A percentile compares a stretch with the other conserved stretches of the same genome.
Evolutionary conservation across 2,797 vertebrate genomes (phyloP).

Genomic region (Phataginus tricuspis): DNA sequence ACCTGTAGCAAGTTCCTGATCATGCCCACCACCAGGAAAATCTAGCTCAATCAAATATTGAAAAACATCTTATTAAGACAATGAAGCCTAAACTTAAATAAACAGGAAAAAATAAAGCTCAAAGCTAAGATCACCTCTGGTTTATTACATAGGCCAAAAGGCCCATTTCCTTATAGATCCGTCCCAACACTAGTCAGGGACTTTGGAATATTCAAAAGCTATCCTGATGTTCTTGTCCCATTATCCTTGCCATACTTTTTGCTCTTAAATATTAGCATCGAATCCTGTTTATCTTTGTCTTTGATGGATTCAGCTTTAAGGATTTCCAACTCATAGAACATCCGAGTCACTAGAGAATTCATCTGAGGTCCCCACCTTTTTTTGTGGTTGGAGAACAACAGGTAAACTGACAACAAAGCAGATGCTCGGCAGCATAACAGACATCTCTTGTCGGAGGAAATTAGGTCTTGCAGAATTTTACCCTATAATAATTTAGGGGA

Average conservation of each 20-base stretch:
- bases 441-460: background rate
- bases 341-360: background rate
- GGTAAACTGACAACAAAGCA: conserved; percentile 33
- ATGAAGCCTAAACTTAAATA: background rate
- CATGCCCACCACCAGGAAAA: background rate
- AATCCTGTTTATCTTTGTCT: conserved; percentile 49
- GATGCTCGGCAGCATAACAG: background rate
- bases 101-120: background rate
- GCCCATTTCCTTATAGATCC: conserved; percentile 1
- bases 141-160: background rate
- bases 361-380: conserved; percentile 27
- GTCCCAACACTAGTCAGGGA: background rate
- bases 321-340: conserved; percentile 45
- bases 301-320: conserved; percentile 48
- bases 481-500: background rate
- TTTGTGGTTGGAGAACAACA: background rate
- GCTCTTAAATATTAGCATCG: conserved; percentile 51
- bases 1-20: background rate
- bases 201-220: conserved; percentile 42
- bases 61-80: background rate
- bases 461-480: background rate
- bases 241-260: conserved; percentile 19
- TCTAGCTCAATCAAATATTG: background rate
- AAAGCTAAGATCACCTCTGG: background rate
- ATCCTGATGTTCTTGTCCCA: background rate